Base-by-base conservation (phyloP, 1,140 invertebrate species). In the Papilio helenus region DNA sequence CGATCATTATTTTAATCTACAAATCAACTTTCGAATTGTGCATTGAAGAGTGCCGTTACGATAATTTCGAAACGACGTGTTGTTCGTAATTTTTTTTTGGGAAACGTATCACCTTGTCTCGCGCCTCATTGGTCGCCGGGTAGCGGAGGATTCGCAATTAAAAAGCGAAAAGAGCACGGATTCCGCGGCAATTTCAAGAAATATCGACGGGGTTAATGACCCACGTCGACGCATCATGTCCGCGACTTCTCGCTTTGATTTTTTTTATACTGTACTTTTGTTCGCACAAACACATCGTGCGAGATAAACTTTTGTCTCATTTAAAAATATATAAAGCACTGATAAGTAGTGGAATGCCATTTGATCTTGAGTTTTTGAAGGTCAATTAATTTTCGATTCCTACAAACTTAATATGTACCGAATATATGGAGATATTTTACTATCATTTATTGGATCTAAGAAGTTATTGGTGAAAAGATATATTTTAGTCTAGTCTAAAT, bases 111-210 rank as follows among this genome's bases (percentile, higher is more conserved):
- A 91, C 88, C 87, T 91, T 90, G 92, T 12, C 58, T 61, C 58
- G 23, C 26, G 23, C 10, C 23, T 68, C 61, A 29, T 68, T 29
- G 61, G 61, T 90, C 87, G 86, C 84, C 82, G 86, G 86, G 86
- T 89, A 88, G 88, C 88, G 86, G 88, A 86, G 86, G 89, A 88
- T 89, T 84, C 87, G 90, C 91, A 93, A 93, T 94, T 93, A 94
- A 93, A 93, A 93, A 90, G 88, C 91, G 89, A 93, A 92, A 93
- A 92, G 90, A 92, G 88, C 89, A 86, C 85, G 88, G 89, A 94
- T 91, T 93, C 92, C 87, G 88, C 87, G 86, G 86, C 89, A 92
- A 93, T 94, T 94, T 93, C 91, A 90, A 93, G 92, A 94, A 94
- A 92, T 93, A 94, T 94, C 93, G 90, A 89, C 87, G 90, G 85